Conservation (phyloP, 1,140 invertebrate genomes). For the Ceratina japonica region DNA sequence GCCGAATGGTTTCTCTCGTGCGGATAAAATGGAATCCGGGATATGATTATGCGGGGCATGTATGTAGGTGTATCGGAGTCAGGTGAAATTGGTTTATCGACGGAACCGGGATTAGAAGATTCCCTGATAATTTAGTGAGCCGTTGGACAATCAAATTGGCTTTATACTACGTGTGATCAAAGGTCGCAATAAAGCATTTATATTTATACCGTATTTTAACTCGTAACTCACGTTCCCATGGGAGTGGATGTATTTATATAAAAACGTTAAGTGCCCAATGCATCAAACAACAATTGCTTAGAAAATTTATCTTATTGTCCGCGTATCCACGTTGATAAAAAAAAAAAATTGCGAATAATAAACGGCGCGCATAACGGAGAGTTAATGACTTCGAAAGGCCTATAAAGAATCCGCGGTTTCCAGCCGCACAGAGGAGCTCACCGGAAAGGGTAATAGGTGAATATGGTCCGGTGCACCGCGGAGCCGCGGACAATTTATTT, state of each 20-base stretch:
- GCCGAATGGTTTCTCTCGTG: constrained; percentile 1
- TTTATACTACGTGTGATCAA: background rate
- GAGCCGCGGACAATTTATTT: constrained; percentile 46
- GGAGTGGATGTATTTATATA: background rate
- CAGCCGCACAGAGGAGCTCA: background rate
- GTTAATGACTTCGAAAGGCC: background rate
- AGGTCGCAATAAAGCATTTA: no score
- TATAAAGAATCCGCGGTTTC: background rate
- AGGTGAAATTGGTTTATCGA: background rate
- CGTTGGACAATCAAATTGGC: background rate
- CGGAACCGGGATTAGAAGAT: background rate
- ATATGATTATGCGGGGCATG: background rate
- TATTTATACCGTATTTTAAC: no score
- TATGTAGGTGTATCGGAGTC: background rate
- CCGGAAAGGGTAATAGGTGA: constrained; percentile 24
- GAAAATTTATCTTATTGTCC: background rate
- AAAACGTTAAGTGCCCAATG: background rate
- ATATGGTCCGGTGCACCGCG: background rate
- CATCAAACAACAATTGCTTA: background rate
- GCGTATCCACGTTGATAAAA: background rate
- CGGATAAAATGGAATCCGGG: background rate
- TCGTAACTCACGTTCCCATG: no score
- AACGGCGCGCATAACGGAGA: background rate
- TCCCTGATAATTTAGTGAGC: background rate
- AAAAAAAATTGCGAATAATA: background rate